Base-by-base conservation (phyloP, 2,888 invertebrate species). In the Torymus auratus region DNA sequence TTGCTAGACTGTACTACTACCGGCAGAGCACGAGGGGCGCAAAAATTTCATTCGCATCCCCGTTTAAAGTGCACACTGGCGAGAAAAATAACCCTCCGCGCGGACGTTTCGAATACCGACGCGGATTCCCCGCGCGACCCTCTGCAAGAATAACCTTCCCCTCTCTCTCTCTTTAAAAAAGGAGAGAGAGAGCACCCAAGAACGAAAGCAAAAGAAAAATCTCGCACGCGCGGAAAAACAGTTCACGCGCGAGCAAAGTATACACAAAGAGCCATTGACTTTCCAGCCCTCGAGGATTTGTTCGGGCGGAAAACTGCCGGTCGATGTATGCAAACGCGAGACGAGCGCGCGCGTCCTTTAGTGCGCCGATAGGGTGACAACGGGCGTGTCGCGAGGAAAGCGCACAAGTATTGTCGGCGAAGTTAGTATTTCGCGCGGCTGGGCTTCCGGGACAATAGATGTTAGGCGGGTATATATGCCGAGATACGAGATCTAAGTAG, bases 401-500 rank as follows among this genome's bases (percentile, higher is more conserved):
- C 41, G 87, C 23, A 80, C 71, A 86, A 86, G 84, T 85, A 87
- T 87, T 86, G 85, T 85, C 84, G 15, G 20, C 52, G 13, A 28
- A 56, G 20, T 73, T 68, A 28, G 69, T 70, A 79, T 61, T 75
- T 65, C 55, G 70, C 65, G 65, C 52, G 64, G 53, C 41, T 14
- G 56, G 14, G 62, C n/a, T 71, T 78, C 72, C 83, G 86, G 86
- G 88, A 90, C 89, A 89, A 89, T 88, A 89, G 86, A 88, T 89
- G 89, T 87, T 68, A 86, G 86, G 70, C 50, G 17, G 23, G 52
- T 28, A 52, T n/a, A 13, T 41, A 41, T 13, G 60, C 13, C 17
- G 83, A 85, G 91, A 91, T 91, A 91, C 88, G 85, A 86, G 89
- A 91, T 91, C 91, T 90, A 91, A 91, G 91, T 90, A 89, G 91